These are phyloP conservation scores for Acanthosepion pharaonis DNA, from an alignment of 2,888 invertebrate species.

Conservation along the genomic window DNA sequence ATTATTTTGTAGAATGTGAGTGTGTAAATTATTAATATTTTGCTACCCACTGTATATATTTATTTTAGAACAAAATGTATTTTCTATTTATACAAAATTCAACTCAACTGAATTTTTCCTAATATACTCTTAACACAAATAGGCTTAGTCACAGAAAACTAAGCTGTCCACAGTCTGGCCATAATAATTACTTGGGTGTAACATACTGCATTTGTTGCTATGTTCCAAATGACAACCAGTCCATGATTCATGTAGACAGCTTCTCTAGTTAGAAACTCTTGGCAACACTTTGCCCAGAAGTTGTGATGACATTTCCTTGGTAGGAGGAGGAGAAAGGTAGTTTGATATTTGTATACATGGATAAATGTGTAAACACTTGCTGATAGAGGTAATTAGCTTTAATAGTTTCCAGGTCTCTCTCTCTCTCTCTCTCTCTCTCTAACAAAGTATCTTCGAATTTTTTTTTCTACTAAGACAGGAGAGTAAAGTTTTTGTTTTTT, in stretches of 20 bases:
- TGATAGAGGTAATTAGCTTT: not conserved
- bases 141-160: no score
- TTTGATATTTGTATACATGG: not conserved
- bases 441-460: no score
- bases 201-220: not conserved
- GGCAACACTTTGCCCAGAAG: not conserved
- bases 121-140: no score
- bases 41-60: no score
- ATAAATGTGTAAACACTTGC: no score
- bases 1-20: no score
- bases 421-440: not conserved
- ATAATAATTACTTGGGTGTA: constrained; percentile 33
- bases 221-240: not conserved
- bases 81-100: no score
- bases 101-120: no score
- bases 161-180: not conserved
- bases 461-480: no score
- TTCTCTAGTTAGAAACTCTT: not conserved
- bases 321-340: not conserved
- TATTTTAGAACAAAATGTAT: no score
- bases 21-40: no score
- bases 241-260: not conserved
- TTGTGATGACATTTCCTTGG: not conserved
- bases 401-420: not conserved
- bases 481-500: no score